A percentile compares a stretch with the other conserved stretches of the same genome.
phyloP scores from a whole-genome alignment of 2,888 invertebrate genomes.

The Yponomeuta plumbellus region DNA sequence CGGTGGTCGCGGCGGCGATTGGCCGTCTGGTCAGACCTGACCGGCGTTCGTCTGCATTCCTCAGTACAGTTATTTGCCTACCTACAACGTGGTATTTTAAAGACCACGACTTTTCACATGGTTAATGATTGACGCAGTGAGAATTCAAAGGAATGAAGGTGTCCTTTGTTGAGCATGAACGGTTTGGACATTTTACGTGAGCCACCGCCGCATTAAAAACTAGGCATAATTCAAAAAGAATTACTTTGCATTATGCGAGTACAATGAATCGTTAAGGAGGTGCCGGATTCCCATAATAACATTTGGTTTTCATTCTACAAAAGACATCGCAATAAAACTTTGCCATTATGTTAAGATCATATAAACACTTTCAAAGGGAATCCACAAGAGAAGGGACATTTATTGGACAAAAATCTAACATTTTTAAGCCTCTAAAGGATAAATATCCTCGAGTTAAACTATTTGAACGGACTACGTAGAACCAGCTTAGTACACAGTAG shows the following conservation, averaged over 20 bases:
- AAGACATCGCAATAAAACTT: too few species aligned
- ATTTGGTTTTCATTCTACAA: too few species aligned
- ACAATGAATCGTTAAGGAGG: too few species aligned
- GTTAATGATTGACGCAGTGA: not conserved
- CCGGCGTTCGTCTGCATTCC: not conserved
- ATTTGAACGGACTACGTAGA: not conserved
- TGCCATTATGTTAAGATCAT: too few species aligned
- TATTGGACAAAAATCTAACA: too few species aligned
- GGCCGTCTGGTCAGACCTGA: not conserved
- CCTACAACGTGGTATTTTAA: not conserved
- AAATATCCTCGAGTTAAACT: too few species aligned
- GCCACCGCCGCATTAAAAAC: not conserved
- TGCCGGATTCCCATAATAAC: too few species aligned
- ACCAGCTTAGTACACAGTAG: not conserved
- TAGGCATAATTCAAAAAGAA: not conserved
- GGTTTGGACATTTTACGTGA: not conserved
- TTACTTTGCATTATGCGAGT: not conserved
- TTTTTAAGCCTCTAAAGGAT: too few species aligned
- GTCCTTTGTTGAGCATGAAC: not conserved
- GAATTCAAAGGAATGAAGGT: not conserved
- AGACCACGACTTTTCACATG: not conserved
- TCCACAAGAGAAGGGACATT: too few species aligned
- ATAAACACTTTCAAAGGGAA: too few species aligned
- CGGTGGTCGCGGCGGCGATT: not conserved
- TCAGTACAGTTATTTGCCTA: constrained; percentile 3